A percentile compares a stretch with the other conserved stretches of the same genome.
phyloP scores from a whole-genome alignment of 1,140 invertebrate genomes.

The Tachypleus tridentatus region DNA sequence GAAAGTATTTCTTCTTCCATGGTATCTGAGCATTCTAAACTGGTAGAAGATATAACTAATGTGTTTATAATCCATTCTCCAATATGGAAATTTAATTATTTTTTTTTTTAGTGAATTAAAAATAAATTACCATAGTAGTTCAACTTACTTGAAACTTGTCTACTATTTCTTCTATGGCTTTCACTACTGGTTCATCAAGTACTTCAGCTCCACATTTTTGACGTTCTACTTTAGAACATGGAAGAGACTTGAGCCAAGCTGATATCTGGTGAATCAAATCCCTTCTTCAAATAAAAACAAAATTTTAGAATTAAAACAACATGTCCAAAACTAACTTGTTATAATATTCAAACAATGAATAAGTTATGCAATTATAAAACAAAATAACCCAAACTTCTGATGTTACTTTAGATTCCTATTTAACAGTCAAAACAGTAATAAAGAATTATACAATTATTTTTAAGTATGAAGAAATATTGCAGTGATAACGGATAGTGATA shows the following conservation, averaged over 20 bases:
- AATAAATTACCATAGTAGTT: slow-evolving; percentile 18
- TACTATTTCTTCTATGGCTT: slow-evolving; percentile 42
- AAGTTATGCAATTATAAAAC: not conserved
- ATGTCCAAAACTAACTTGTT: slow-evolving; percentile 32
- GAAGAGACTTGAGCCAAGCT: slow-evolving; percentile 57
- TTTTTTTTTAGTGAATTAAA: not conserved
- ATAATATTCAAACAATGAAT: slow-evolving; percentile 59
- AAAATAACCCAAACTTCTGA: too few relatives aligned
- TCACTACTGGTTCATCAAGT: slow-evolving; percentile 54
- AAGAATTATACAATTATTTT: too few relatives aligned
- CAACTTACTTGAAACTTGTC: slow-evolving; percentile 4
- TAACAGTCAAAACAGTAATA: too few relatives aligned
- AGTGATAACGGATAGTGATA: too few relatives aligned
- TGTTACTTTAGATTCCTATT: too few relatives aligned
- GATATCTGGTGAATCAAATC: slow-evolving; percentile 44
- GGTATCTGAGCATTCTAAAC: not conserved
- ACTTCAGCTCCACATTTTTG: slow-evolving; percentile 51
- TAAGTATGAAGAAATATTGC: too few relatives aligned
- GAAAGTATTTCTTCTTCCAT: not conserved
- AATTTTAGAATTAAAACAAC: not conserved
- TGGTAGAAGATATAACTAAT: too few relatives aligned
- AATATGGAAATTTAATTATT: not conserved
- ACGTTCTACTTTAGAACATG: slow-evolving; percentile 43
- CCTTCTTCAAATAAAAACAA: slow-evolving; percentile 18
- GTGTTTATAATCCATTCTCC: too few relatives aligned